Conservation (phyloP, 2,113 vertebrate species). For the Lethenteron camtschaticum region DNA sequence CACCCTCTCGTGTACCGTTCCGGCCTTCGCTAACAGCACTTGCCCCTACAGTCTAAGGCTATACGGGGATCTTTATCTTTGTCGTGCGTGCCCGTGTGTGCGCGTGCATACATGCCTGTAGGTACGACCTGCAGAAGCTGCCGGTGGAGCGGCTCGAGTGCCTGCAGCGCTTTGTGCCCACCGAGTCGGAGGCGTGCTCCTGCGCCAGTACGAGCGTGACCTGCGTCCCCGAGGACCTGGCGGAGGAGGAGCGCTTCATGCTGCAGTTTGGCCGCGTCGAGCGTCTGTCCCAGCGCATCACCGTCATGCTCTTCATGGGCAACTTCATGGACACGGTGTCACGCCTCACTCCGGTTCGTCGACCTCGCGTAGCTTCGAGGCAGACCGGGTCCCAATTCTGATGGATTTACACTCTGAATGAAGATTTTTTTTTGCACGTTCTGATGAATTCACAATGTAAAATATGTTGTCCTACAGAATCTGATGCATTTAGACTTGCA, state of each 20-base stretch:
- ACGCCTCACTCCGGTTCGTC: constrained; percentile 59
- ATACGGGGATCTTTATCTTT: too few relatives aligned
- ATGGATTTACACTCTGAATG: too few relatives aligned
- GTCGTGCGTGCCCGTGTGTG: not conserved
- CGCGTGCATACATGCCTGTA: not conserved
- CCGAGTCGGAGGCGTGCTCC: not conserved
- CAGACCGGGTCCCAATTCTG: too few relatives aligned
- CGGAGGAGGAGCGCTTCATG: constrained; percentile 81
- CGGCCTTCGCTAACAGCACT: too few relatives aligned
- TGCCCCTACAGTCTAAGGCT: too few relatives aligned
- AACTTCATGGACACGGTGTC: constrained; percentile 59
- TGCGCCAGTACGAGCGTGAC: constrained; percentile 26
- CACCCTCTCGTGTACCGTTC: too few relatives aligned
- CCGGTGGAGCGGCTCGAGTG: constrained; percentile 2
- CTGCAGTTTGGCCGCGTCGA: constrained; percentile 75
- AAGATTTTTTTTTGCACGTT: too few relatives aligned
- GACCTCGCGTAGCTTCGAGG: not conserved
- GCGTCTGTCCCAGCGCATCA: constrained; percentile 71
- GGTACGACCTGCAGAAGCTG: constrained; percentile 1
- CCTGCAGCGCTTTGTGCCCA: not conserved
- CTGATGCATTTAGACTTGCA: too few relatives aligned
- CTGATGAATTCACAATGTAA: too few relatives aligned
- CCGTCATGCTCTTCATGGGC: constrained; percentile 76
- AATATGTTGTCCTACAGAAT: too few relatives aligned
- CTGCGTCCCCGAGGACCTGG: constrained; percentile 53